phyloP scores from a whole-genome alignment of 2,888 invertebrate genomes.

The Cantharis flavilabris region DNA sequence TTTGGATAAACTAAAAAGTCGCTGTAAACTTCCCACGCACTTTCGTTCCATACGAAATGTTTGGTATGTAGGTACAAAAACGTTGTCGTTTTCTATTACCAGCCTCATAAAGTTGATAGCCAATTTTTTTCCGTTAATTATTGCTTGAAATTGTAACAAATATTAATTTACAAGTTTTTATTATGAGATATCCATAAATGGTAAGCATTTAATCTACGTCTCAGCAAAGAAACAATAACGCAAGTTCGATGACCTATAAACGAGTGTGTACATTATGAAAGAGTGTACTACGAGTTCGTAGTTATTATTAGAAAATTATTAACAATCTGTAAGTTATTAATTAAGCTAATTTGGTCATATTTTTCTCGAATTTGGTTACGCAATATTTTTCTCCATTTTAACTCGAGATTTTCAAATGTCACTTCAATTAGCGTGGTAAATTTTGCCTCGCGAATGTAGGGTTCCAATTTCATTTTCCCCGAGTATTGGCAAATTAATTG shows the following conservation, averaged over 20 bases:
- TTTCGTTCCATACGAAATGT: neutral
- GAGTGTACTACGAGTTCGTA: neutral
- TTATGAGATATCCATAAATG: slow-evolving; percentile 9
- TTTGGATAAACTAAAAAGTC: neutral
- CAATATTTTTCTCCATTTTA: neutral
- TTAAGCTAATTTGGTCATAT: neutral
- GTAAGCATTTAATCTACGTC: neutral
- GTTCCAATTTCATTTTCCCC: neutral
- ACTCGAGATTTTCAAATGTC: neutral
- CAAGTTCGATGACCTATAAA: neutral
- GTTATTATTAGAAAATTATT: neutral
- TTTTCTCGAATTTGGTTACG: neutral
- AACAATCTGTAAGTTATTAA: neutral
- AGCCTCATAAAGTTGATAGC: neutral
- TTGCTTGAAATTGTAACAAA: neutral
- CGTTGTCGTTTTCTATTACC: neutral
- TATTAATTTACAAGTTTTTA: slow-evolving; percentile 10
- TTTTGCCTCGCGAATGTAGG: neutral
- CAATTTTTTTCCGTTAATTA: neutral
- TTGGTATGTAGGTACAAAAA: neutral
- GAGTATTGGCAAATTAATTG: neutral
- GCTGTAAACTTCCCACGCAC: neutral
- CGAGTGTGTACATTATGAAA: neutral
- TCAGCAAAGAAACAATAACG: neutral
- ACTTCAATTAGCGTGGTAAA: neutral